Conservation (phyloP, 2,797 vertebrate species). For the Eospalax fontanierii region DNA sequence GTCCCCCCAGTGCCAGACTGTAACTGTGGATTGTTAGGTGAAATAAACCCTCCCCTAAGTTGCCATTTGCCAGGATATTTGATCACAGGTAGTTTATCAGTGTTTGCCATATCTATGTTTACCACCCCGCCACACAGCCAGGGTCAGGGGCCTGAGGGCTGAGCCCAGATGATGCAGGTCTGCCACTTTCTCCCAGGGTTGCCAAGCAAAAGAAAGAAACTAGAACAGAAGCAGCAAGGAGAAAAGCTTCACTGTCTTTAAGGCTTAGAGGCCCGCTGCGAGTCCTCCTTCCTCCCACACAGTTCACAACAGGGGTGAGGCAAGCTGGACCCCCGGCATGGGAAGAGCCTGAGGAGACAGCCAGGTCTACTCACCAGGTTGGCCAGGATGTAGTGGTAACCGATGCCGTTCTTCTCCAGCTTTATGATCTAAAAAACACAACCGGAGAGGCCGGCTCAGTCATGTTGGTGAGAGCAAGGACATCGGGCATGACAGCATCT, state of each 20-base stretch:
- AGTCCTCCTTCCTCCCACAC: not conserved
- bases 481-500: not conserved
- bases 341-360: not conserved
- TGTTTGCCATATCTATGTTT: no score
- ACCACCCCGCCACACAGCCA: no score
- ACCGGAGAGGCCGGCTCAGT: slow-evolving; percentile 50
- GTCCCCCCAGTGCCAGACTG: not conserved
- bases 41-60: not conserved
- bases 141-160: no score
- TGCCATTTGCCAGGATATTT: not conserved
- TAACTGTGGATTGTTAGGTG: not conserved
- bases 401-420: slow-evolving; percentile 97
- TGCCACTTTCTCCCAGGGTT: no score
- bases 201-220: not conserved
- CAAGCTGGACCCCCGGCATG: not conserved
- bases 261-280: not conserved
- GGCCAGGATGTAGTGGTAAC: slow-evolving; percentile 99
- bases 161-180: no score
- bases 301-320: not conserved
- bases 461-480: not conserved
- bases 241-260: not conserved
- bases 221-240: not conserved
- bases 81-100: no score
- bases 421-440: slow-evolving; percentile 95
- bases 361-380: slow-evolving; percentile 95